phyloP scores from a whole-genome alignment of 2,113 vertebrate genomes.

The Marmota flaviventris region DNA sequence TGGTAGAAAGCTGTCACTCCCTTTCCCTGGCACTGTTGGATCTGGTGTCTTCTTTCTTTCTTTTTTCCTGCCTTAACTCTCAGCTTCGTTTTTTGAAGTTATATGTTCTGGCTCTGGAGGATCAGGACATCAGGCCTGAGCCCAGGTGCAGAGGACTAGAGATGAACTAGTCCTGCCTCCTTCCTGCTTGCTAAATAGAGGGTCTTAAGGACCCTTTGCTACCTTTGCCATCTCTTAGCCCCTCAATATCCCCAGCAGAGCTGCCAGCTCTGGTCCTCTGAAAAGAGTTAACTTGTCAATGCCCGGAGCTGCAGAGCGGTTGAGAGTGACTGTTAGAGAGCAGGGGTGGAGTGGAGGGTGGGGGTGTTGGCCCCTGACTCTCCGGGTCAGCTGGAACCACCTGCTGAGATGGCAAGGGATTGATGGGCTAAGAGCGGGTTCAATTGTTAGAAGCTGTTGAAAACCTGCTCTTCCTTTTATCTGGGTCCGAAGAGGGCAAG shows the following conservation, averaged over 20 bases:
- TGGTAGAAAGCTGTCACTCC: not conserved
- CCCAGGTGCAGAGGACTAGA: not conserved
- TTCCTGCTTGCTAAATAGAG: not conserved
- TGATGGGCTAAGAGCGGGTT: not conserved
- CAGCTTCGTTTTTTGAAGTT: constrained; percentile 58
- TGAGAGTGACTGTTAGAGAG: not conserved
- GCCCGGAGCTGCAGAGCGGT: not conserved
- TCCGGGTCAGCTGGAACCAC: constrained; percentile 54
- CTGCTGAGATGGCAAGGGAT: constrained; percentile 67
- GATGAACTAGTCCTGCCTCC: not conserved
- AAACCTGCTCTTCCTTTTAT: not conserved
- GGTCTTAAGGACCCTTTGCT: not conserved
- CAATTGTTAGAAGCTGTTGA: not conserved
- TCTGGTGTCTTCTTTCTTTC: not conserved
- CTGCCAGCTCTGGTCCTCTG: not conserved
- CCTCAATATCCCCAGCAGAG: not conserved
- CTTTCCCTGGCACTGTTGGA: not conserved
- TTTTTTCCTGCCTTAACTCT: not conserved
- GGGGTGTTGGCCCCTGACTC: not conserved
- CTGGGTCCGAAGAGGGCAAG: not conserved
- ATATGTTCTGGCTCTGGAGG: not conserved
- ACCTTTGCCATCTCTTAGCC: not conserved
- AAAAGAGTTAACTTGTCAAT: constrained; percentile 37
- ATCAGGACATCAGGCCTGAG: not conserved
- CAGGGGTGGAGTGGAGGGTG: not conserved